phyloP scores from a whole-genome alignment of 1,140 invertebrate species.

The Dreissena polymorpha region DNA sequence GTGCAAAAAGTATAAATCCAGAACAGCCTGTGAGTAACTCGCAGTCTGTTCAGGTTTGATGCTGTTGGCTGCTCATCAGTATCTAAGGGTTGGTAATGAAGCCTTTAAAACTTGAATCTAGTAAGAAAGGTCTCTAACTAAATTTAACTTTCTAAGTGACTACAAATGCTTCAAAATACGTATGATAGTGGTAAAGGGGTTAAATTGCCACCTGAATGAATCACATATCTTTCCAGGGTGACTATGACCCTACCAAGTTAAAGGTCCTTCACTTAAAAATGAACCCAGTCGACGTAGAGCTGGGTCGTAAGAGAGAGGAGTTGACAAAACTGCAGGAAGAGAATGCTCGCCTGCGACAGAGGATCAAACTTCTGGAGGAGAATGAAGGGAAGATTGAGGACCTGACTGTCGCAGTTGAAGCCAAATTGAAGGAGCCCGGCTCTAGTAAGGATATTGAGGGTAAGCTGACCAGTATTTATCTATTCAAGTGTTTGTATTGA shows the following conservation, averaged over 20 bases:
- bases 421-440: slow-evolving; percentile 78
- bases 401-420: slow-evolving; percentile 79
- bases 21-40: no score
- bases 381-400: slow-evolving; percentile 70
- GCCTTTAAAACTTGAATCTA: no score
- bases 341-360: slow-evolving; percentile 83
- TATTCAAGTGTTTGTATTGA: no score
- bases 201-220: no score
- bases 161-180: no score
- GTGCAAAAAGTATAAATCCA: no score
- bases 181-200: no score
- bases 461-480: slow-evolving; percentile 35
- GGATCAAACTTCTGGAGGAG: slow-evolving; percentile 78
- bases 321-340: slow-evolving; percentile 87
- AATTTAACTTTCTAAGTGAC: no score
- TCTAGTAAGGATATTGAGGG: slow-evolving; percentile 73
- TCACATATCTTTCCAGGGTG: slow-evolving; percentile 67
- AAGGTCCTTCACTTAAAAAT: slow-evolving; percentile 83
- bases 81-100: no score
- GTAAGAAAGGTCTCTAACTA: no score
- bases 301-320: slow-evolving; percentile 84
- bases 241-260: slow-evolving; percentile 75
- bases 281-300: slow-evolving; percentile 89
- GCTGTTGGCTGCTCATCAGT: no score
- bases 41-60: no score